Evolutionary conservation across 2,888 invertebrate species (phyloP).

Genomic region (Lycia hirtaria): DNA sequence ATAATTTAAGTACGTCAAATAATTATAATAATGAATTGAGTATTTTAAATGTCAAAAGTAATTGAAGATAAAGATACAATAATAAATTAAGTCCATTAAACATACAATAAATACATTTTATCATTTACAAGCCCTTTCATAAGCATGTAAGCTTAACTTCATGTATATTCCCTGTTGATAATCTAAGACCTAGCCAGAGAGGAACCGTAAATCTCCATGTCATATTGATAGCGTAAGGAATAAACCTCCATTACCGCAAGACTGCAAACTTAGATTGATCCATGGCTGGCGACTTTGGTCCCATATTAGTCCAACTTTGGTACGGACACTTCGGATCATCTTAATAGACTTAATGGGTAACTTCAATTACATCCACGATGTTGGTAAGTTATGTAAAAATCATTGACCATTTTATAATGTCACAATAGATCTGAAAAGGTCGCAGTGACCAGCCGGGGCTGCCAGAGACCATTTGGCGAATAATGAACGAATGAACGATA

Average conservation of each 20-base stretch:
- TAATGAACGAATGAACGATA: too few relatives aligned
- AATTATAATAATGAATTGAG: too few relatives aligned
- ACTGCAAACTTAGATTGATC: slow-evolving; percentile 26
- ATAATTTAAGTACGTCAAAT: too few relatives aligned
- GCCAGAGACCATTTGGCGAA: too few relatives aligned
- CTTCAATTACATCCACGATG: neutral
- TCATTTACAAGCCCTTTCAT: too few relatives aligned
- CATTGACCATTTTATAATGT: too few relatives aligned
- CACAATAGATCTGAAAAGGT: too few relatives aligned
- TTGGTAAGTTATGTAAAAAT: neutral
- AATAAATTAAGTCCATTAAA: too few relatives aligned
- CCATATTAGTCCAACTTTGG: slow-evolving; percentile 7
- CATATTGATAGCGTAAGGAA: neutral
- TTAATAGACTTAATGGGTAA: slow-evolving; percentile 10
- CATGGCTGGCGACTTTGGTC: slow-evolving; percentile 26
- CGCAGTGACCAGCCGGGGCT: too few relatives aligned
- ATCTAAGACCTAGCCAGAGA: neutral
- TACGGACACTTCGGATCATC: slow-evolving; percentile 8
- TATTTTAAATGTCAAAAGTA: too few relatives aligned
- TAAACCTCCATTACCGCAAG: slow-evolving; percentile 30
- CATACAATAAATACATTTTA: too few relatives aligned
- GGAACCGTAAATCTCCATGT: neutral
- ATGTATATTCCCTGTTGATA: neutral
- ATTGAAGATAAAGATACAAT: too few relatives aligned
- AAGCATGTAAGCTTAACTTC: neutral